Evolutionary conservation across 2,113 vertebrate genomes (phyloP), one percentile per base, ranked within the genome.

Genomic region (Rafetus swinhoei): DNA sequence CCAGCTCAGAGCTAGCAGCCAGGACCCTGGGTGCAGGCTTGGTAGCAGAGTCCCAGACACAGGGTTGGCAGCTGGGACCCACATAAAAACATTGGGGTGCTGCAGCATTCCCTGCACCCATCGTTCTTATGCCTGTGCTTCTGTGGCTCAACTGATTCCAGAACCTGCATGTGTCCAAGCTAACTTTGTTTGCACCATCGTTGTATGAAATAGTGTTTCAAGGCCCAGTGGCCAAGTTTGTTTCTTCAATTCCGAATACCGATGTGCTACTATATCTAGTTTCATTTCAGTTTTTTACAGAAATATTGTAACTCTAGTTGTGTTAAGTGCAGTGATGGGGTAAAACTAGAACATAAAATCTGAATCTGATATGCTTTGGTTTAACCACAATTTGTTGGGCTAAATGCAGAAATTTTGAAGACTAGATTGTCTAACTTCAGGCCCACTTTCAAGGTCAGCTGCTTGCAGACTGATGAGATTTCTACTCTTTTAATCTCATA

Each of bases 161-260:
- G 76, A n/a, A 59, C 90, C 81, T 88, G n/a, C 52, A 85, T 84
- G 85, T 62, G 88, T 94, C 32, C 15, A 85, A 79, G 80, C 27
- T 91, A 85, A 14, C 88, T 92, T 95, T 94, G 59, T 86, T 55
- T 85, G 21, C 89, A 24, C n/a, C 24, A 39, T 93, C 86, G 24
- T 3, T 56, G 27, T 1, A 82, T 45, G 72, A 88, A 57, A 84
- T 89, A 93, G 92, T 94, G 65, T 52, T 92, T 90, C 87, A 52
- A 89, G 45, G 74, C 62, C 50, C 32, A 39, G 54, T 50, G 57
- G 65, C 65, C 45, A 82, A n/a, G 53, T 85, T 86, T 56, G 91
- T 59, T 52, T 84, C 81, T 62, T 79, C 88, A 91, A 7, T 15
- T 92, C 56, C 90, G 81, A 81, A 82, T 92, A 86, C 29, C 79